Evolutionary conservation across 2,888 invertebrate genomes (phyloP), one percentile per base, ranked within the genome.

Genomic region (Parnassius mnemosyne): DNA sequence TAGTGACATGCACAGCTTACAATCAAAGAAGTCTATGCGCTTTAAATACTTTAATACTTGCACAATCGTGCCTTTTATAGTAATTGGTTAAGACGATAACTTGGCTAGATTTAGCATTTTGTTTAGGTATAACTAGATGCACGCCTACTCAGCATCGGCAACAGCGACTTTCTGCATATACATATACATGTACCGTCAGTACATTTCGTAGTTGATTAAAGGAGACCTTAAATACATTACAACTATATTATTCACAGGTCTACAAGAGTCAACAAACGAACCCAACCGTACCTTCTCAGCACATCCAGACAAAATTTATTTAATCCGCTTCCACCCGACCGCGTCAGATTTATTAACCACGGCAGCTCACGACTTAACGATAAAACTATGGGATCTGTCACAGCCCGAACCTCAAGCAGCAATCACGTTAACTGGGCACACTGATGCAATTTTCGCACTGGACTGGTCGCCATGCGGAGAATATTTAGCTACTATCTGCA

Each of bases 401-500:
- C 82, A 84, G 0, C 87, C 82, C 0, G 69, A 49, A 0, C 89
- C 90, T 0, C 70, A 67, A 0, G 74, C 80, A 0, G 77, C 73
- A 68, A 93, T 96, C 66, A 92, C 93, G 1, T 83, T 97, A 7
- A 93, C 93, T 11, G 96, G 88, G 0, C 97, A 97, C 73, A 94
- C 94, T 0, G 97, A 97, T 75, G 97, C 97, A 88, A 96, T 98
- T 79, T 97, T 98, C 73, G 95, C 97, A 63, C 92, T 97, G 71
- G 96, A 97, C 3, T 99, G 98, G 99, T 98, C 98, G 64, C 96
- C 97, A 0, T 97, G 97, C 77, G 98, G 99, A 1, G 94, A 94
- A 43, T 94, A 94, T 72, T 93, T 97, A 66, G 97, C 98, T 11
- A 97, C 97, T 0, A 95, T 97, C 0, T 97, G 97, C 84, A 97